These are phyloP conservation scores for Lepus oiostolus DNA, from an alignment of 2,797 vertebrate species.

Conservation along the genomic window DNA sequence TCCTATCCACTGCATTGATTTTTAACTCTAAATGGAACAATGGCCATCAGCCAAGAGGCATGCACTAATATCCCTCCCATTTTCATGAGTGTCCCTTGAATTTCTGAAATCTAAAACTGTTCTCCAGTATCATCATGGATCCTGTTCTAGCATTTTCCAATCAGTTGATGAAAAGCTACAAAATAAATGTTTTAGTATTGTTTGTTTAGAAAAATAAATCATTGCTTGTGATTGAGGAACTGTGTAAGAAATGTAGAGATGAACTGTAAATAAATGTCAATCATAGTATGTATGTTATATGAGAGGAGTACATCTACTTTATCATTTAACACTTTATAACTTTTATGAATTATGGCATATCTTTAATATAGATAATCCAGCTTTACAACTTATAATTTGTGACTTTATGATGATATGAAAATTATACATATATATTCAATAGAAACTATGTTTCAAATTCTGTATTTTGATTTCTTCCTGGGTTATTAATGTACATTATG, in stretches of 20 bases:
- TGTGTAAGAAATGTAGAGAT: background rate
- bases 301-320: background rate
- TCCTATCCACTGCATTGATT: background rate
- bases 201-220: background rate
- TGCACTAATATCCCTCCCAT: background rate
- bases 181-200: background rate
- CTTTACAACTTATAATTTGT: background rate
- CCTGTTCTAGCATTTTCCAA: background rate
- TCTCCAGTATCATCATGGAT: background rate
- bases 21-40: background rate
- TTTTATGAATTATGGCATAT: background rate
- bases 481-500: background rate
- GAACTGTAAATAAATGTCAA: background rate
- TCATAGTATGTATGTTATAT: background rate
- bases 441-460: background rate
- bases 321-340: background rate
- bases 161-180: background rate
- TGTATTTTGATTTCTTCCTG: background rate
- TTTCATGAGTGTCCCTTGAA: background rate
- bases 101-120: conserved; percentile 8
- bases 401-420: background rate
- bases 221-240: background rate
- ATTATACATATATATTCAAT: background rate
- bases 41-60: background rate
- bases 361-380: background rate